Percentiles rank a stretch among this genome's conserved stretches.
Conservation (phyloP, 2,888 invertebrate genomes). For the Orthosia incerta region DNA sequence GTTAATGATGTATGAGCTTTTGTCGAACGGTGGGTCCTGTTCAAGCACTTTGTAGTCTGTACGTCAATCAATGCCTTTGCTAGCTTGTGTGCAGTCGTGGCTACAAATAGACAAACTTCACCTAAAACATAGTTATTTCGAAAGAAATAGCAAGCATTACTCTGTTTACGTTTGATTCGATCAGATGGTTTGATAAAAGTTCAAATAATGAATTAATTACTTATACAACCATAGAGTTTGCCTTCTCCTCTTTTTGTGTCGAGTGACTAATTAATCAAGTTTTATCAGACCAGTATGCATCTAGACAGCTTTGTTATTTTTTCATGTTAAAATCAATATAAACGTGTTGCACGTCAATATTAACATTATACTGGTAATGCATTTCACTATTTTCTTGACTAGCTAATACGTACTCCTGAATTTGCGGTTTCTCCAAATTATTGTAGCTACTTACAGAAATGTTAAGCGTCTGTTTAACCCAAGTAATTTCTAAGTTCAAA, state of each 20-base stretch:
- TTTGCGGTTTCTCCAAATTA: neutral
- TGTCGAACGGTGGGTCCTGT: slow-evolving; percentile 57
- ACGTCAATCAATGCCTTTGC: slow-evolving; percentile 33
- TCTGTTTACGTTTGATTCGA: fast-evolving
- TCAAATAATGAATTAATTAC: no score
- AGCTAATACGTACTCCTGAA: neutral
- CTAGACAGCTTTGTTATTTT: neutral
- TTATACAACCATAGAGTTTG: no score
- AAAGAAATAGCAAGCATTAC: neutral
- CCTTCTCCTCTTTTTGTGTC: no score
- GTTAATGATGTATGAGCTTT: slow-evolving; percentile 71
- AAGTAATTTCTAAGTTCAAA: neutral
- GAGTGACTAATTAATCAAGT: no score
- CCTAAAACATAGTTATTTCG: neutral
- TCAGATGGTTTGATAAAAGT: neutral
- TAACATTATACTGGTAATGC: neutral
- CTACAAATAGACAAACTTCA: neutral
- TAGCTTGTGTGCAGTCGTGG: neutral
- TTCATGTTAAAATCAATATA: no score
- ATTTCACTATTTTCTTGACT: neutral
- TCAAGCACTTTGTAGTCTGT: slow-evolving; percentile 48
- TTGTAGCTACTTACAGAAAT: neutral
- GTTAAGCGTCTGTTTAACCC: neutral
- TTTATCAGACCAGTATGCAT: neutral
- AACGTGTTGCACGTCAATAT: neutral